Conservation (phyloP, 2,797 vertebrate genomes). For the Microctenopoma lineatum region DNA sequence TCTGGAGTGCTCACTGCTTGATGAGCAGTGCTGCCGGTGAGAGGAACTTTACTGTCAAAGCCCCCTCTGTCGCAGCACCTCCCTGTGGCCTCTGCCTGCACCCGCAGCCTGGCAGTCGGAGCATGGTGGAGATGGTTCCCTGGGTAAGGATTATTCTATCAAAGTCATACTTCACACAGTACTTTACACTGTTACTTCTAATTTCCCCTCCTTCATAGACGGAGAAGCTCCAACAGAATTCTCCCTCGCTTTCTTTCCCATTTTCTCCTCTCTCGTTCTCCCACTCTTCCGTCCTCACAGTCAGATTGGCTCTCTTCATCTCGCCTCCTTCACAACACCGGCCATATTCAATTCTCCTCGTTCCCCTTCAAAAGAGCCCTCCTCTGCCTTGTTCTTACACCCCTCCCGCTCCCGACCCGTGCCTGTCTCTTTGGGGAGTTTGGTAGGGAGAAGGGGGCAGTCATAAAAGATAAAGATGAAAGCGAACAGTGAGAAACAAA, state of each 20-base stretch:
- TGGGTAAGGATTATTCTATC: constrained; percentile 62
- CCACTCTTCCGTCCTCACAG: constrained; percentile 69
- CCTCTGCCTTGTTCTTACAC: constrained; percentile 43
- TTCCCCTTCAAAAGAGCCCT: constrained; percentile 81
- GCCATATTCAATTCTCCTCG: constrained; percentile 82
- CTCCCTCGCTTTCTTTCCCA: constrained; percentile 14
- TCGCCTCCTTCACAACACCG: constrained; percentile 77
- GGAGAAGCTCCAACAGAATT: constrained; percentile 38
- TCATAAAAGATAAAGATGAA: constrained; percentile 86
- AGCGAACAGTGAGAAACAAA: constrained; percentile 81
- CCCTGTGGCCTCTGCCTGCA: constrained; percentile 75
- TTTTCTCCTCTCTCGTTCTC: constrained; percentile 36
- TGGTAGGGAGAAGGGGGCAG: constrained; percentile 76
- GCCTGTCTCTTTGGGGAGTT: constrained; percentile 74
- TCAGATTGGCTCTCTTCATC: constrained; percentile 82
- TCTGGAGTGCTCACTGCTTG: constrained; percentile 65
- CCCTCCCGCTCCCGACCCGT: constrained; percentile 29
- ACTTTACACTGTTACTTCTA: constrained; percentile 60
- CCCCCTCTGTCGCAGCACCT: constrained; percentile 78
- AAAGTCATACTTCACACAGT: constrained; percentile 55
- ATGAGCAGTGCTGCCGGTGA: constrained; percentile 69
- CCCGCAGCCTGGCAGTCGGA: constrained; percentile 45
- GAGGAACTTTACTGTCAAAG: constrained; percentile 58
- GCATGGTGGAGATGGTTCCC: constrained; percentile 31
- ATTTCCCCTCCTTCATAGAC: constrained; percentile 62